Conservation (phyloP, 2,113 vertebrate species). For the Hippocampus abdominalis region DNA sequence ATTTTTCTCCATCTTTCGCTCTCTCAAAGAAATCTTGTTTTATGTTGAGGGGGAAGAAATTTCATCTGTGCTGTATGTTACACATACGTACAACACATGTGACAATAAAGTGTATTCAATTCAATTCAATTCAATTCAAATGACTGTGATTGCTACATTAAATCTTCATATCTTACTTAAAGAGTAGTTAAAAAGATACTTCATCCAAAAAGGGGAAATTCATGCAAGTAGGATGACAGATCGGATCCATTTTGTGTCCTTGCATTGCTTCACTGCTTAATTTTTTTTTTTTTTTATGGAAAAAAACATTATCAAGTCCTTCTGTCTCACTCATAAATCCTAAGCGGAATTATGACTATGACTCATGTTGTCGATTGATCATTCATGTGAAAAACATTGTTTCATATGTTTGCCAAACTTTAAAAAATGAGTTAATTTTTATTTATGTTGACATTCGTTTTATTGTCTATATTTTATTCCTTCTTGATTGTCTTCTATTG, state of each 20-base stretch:
- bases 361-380: not conserved
- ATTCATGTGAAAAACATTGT: not conserved
- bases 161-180: conserved; percentile 40
- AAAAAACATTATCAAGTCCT: not conserved
- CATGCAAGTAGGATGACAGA: not conserved
- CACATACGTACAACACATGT: too few relatives aligned
- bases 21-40: conserved; percentile 57
- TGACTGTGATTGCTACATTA: conserved; percentile 61
- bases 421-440: not conserved
- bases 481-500: not conserved
- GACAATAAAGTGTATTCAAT: too few relatives aligned
- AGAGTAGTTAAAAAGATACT: not conserved
- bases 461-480: not conserved
- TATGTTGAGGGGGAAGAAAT: too few relatives aligned
- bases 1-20: conserved; percentile 60
- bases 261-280: not conserved
- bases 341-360: not conserved
- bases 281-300: not conserved
- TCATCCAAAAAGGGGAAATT: not conserved
- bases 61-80: too few relatives aligned
- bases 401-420: not conserved
- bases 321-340: not conserved
- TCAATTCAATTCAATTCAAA: too few relatives aligned
- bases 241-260: not conserved
- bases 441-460: not conserved